A percentile compares a stretch with the other conserved stretches of the same genome.
These are phyloP conservation scores for Andricus grossulariae DNA, from an alignment of 1,140 invertebrate species.

Conservation along the genomic window DNA sequence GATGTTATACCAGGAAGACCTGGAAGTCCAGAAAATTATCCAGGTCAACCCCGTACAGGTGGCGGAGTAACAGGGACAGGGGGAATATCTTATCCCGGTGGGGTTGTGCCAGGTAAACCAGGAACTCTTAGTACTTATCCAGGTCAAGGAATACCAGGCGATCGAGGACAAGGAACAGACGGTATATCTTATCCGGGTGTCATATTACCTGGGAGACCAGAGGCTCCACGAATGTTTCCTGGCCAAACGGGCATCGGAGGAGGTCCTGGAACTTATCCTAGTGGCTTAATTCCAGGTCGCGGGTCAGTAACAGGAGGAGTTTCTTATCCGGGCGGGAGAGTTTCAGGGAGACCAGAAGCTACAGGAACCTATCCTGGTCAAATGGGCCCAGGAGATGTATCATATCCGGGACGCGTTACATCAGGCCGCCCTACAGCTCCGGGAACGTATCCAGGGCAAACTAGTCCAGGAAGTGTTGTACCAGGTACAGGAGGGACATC, in stretches of 20 bases:
- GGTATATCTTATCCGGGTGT: conserved; percentile 28
- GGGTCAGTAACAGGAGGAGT: conserved; percentile 33
- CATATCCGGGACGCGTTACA: neutral
- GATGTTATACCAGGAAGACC: conserved; percentile 10
- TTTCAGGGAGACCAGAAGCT: conserved; percentile 41
- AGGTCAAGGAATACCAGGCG: neutral
- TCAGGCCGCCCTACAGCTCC: neutral
- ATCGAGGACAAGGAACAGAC: conserved; percentile 3
- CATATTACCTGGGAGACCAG: conserved; percentile 31
- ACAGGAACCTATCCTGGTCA: conserved; percentile 38
- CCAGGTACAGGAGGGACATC: too few relatives aligned
- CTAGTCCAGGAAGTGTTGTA: too few relatives aligned
- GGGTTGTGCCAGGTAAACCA: neutral
- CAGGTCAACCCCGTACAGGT: neutral
- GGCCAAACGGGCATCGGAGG: neutral
- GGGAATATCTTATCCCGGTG: neutral
- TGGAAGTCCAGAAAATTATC: neutral
- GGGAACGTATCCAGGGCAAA: conserved; percentile 38
- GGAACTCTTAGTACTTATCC: neutral
- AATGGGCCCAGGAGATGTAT: neutral
- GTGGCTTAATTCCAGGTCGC: neutral
- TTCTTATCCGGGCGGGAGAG: conserved; percentile 35
- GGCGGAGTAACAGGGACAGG: neutral
- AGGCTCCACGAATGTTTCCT: neutral
- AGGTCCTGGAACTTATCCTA: neutral